These are phyloP conservation scores for Semicossyphus pulcher DNA, from an alignment of 2,113 vertebrate species.

Conservation along the genomic window DNA sequence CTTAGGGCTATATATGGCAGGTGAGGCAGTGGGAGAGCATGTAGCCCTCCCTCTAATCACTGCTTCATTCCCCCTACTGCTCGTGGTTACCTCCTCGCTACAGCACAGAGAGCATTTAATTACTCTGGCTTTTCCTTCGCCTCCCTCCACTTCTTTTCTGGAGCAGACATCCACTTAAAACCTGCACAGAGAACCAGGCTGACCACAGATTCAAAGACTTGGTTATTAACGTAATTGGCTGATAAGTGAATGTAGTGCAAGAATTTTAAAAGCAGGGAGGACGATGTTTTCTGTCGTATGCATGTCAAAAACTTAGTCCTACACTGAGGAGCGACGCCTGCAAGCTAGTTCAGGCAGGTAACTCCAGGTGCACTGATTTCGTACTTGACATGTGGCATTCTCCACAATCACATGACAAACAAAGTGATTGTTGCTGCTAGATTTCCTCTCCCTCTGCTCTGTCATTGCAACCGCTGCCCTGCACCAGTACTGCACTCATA, in stretches of 20 bases:
- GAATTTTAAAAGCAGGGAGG: neutral
- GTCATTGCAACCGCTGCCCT: too few species aligned
- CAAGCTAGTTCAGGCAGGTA: too few species aligned
- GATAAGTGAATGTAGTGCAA: constrained; percentile 12
- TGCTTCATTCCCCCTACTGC: constrained; percentile 27
- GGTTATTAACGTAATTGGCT: constrained; percentile 46
- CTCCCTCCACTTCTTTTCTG: constrained; percentile 27
- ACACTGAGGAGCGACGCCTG: too few species aligned
- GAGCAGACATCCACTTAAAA: constrained; percentile 44
- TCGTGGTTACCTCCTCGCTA: constrained; percentile 20
- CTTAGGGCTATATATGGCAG: constrained; percentile 31
- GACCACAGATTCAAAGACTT: constrained; percentile 26
- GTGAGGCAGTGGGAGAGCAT: constrained; percentile 11
- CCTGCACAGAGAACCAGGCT: constrained; percentile 29
- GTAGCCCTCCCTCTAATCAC: constrained; percentile 21
- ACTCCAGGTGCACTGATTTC: too few species aligned
- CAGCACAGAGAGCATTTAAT: constrained; percentile 51
- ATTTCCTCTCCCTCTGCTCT: too few species aligned
- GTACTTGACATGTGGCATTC: too few species aligned
- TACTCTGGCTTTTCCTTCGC: constrained; percentile 48
- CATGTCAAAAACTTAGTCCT: too few species aligned
- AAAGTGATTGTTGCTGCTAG: too few species aligned
- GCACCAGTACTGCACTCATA: too few species aligned
- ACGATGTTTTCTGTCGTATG: neutral
- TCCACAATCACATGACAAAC: too few species aligned